These are phyloP conservation scores for Benthosema pterotum DNA, from an alignment of 2,797 vertebrate genomes.

Conservation along the genomic window DNA sequence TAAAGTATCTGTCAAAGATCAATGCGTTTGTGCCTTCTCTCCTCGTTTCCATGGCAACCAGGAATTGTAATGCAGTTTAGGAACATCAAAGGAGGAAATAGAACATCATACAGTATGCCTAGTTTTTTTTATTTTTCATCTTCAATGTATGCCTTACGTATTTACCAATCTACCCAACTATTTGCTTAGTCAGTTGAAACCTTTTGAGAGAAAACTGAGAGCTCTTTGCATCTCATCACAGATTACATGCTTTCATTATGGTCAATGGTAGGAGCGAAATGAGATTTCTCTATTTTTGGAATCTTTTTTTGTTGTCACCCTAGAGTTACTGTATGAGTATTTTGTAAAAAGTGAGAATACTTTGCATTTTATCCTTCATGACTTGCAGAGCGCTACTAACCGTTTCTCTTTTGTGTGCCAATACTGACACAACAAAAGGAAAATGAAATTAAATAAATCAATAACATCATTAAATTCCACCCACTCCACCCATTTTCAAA, in stretches of 20 bases:
- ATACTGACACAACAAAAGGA: no score
- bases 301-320: no score
- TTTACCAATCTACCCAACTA: no score
- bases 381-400: neutral
- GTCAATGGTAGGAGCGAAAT: no score
- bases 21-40: conserved; percentile 41
- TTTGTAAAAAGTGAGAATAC: neutral
- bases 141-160: conserved; percentile 5
- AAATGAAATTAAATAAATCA: no score
- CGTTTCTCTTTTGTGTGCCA: neutral
- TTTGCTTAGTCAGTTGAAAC: neutral
- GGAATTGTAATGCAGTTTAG: conserved; percentile 55
- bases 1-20: conserved; percentile 27
- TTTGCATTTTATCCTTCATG: neutral
- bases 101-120: conserved; percentile 30
- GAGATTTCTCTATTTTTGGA: neutral
- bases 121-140: conserved; percentile 16
- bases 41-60: conserved; percentile 69
- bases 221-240: no score
- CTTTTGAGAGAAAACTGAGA: no score
- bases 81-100: conserved; percentile 63
- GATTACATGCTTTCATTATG: no score
- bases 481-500: no score
- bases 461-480: no score
- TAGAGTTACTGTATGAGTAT: no score